A percentile compares a stretch with the other conserved stretches of the same genome.
Conservation (phyloP, 2,797 vertebrate species). For the Enoplosus armatus region DNA sequence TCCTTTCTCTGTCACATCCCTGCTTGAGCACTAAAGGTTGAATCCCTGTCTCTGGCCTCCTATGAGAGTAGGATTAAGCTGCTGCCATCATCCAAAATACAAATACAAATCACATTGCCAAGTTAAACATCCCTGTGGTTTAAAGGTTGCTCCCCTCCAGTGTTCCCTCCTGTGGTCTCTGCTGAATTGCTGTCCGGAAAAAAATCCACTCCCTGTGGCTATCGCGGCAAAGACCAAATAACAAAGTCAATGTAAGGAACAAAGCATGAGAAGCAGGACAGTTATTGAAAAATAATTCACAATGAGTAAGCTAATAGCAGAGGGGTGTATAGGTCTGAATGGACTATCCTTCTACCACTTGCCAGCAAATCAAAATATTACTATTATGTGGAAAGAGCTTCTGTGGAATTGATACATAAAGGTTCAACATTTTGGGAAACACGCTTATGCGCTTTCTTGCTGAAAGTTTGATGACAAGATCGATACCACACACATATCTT, state of each 20-base stretch:
- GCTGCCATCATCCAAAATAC: constrained; percentile 61
- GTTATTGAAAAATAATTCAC: background rate
- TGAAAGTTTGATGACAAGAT: background rate
- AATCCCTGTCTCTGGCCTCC: constrained; percentile 52
- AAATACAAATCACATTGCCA: constrained; percentile 56
- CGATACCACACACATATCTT: background rate
- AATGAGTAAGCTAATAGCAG: background rate
- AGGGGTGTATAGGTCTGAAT: background rate
- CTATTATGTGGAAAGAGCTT: background rate
- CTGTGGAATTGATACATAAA: background rate
- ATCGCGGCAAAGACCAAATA: constrained; percentile 5
- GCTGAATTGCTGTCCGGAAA: constrained; percentile 54
- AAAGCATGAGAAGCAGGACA: background rate
- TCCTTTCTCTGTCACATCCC: constrained; percentile 32
- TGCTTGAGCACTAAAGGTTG: constrained; percentile 38
- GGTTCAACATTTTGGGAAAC: background rate
- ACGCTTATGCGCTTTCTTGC: background rate
- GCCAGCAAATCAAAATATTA: background rate
- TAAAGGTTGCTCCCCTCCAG: constrained; percentile 64
- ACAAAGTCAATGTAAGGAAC: background rate
- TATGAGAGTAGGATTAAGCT: constrained; percentile 48
- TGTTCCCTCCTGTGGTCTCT: constrained; percentile 48
- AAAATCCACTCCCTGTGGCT: constrained; percentile 51
- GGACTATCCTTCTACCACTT: background rate
- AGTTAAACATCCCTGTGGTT: constrained; percentile 59